These are phyloP conservation scores for Neoascia interrupta DNA, from an alignment of 2,888 invertebrate species.

Conservation along the genomic window DNA sequence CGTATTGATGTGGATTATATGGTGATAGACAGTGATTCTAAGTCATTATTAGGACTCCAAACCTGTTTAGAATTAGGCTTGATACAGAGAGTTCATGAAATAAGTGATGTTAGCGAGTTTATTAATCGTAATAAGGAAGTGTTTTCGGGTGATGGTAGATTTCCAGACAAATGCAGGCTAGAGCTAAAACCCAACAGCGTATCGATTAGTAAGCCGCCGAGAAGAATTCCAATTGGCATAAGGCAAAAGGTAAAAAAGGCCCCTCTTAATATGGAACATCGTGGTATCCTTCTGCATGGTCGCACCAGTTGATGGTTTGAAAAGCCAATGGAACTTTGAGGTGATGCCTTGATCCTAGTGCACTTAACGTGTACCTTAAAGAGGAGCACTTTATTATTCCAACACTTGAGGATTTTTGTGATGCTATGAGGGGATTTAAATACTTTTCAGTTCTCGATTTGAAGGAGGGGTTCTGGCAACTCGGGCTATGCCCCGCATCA, in stretches of 20 bases:
- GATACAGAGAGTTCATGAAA: too few species aligned
- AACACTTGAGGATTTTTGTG: constrained; percentile 68
- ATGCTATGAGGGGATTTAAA: constrained; percentile 63
- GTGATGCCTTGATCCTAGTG: not conserved
- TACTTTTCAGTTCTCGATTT: constrained; percentile 70
- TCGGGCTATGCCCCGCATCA: constrained; percentile 71
- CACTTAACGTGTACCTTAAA: constrained; percentile 40
- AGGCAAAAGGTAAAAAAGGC: not conserved
- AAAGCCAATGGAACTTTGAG: constrained; percentile 1
- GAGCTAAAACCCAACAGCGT: not conserved
- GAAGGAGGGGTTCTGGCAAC: constrained; percentile 68
- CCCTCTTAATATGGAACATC: not conserved
- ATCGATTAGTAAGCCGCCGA: not conserved
- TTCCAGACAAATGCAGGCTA: not conserved
- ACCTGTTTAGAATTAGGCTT: constrained; percentile 16
- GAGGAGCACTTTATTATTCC: constrained; percentile 68
- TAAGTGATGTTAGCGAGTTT: not conserved
- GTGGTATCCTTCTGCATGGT: not conserved
- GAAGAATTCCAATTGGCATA: not conserved
- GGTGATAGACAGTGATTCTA: constrained; percentile 16
- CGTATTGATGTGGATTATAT: constrained; percentile 14
- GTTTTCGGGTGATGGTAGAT: not conserved
- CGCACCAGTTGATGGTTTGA: not conserved
- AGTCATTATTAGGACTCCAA: constrained; percentile 25
- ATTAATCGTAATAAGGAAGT: not conserved